Conservation (phyloP, 2,113 vertebrate species). For the Condylura cristata region DNA sequence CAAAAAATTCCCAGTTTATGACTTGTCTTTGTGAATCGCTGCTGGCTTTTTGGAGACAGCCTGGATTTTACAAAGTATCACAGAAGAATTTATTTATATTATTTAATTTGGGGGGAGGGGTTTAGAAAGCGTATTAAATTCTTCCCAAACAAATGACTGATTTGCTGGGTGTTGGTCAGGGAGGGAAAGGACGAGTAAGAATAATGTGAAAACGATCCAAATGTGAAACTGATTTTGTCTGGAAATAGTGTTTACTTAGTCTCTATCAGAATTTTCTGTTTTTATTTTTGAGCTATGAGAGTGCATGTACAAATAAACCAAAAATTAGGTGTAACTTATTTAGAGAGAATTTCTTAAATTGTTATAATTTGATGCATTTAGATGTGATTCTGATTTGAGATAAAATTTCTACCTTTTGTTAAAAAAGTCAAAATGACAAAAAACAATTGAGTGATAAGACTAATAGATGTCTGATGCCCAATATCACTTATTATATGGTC, state of each 20-base stretch:
- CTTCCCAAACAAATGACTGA: slow-evolving; percentile 48
- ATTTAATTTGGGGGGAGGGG: not conserved
- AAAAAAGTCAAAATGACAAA: slow-evolving; percentile 55
- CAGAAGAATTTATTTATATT: slow-evolving; percentile 51
- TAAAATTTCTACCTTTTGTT: slow-evolving; percentile 74
- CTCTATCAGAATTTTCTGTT: slow-evolving; percentile 38
- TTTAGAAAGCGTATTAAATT: slow-evolving; percentile 40
- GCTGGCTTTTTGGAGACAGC: slow-evolving; percentile 54
- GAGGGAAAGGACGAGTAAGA: slow-evolving; percentile 49
- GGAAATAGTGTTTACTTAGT: slow-evolving; percentile 51
- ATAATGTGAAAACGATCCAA: slow-evolving; percentile 50
- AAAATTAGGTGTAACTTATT: slow-evolving; percentile 68
- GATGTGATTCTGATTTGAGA: slow-evolving; percentile 68
- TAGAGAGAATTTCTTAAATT: slow-evolving; percentile 57
- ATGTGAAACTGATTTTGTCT: slow-evolving; percentile 66
- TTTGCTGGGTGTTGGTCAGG: slow-evolving; percentile 16
- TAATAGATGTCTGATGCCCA: slow-evolving; percentile 7
- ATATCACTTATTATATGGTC: slow-evolving; percentile 20
- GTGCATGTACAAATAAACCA: slow-evolving; percentile 61
- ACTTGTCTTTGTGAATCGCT: slow-evolving; percentile 47
- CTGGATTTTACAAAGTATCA: slow-evolving; percentile 47
- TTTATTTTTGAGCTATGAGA: slow-evolving; percentile 62
- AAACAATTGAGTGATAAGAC: slow-evolving; percentile 55
- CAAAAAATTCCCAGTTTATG: slow-evolving; percentile 34
- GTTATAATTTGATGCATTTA: slow-evolving; percentile 71